These are phyloP conservation scores for Forbesichthys agassizii DNA, from an alignment of 2,113 vertebrate genomes.

Conservation along the genomic window DNA sequence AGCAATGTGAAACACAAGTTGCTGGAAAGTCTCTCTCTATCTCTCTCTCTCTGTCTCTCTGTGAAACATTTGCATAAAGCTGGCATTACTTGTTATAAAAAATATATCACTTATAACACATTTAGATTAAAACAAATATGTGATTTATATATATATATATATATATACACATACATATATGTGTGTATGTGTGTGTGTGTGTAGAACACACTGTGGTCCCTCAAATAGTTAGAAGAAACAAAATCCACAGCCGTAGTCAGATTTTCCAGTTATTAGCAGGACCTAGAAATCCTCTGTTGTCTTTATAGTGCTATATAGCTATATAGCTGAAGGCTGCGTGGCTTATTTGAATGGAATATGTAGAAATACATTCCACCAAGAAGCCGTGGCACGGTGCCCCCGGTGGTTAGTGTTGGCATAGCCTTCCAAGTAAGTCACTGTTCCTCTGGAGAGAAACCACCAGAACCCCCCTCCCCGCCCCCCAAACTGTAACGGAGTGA, in stretches of 20 bases:
- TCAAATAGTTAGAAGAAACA: slow-evolving; percentile 41
- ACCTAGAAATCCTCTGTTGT: slow-evolving; percentile 73
- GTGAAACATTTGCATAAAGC: background rate
- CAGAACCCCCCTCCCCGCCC: background rate
- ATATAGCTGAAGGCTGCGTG: slow-evolving; percentile 43
- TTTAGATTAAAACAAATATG: too few species aligned
- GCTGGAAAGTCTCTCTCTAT: slow-evolving; percentile 58
- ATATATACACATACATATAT: slow-evolving; percentile 12
- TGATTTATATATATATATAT: slow-evolving; percentile 17
- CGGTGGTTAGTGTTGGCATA: slow-evolving; percentile 26
- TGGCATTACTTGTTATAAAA: too few species aligned
- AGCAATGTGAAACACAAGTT: slow-evolving; percentile 69
- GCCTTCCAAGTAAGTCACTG: background rate
- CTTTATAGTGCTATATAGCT: slow-evolving; percentile 56
- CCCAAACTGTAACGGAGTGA: background rate
- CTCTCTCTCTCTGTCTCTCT: slow-evolving; percentile 8
- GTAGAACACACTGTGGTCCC: slow-evolving; percentile 63
- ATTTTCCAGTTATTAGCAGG: slow-evolving; percentile 78
- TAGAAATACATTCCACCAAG: slow-evolving; percentile 46
- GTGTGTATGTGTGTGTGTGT: too few species aligned
- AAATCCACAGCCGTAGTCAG: slow-evolving; percentile 59
- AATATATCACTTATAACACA: too few species aligned
- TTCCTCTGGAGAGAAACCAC: background rate
- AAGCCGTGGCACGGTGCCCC: slow-evolving; percentile 41
- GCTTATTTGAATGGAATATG: slow-evolving; percentile 48